phyloP scores from a whole-genome alignment of 2,888 invertebrate genomes.

The Tetragnatha montana region DNA sequence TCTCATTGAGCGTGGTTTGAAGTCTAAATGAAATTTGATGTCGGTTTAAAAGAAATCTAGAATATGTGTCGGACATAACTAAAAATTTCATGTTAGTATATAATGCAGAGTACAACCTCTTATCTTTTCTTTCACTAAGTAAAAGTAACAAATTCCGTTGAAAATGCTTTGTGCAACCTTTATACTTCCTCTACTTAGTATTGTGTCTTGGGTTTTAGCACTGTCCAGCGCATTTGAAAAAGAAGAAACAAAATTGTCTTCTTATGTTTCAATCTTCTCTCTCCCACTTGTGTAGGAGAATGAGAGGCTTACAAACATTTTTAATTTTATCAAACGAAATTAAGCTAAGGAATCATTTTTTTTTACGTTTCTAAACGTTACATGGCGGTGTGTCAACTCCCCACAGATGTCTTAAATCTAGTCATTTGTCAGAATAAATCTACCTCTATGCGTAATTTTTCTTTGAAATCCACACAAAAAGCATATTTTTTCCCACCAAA shows the following conservation, averaged over 20 bases:
- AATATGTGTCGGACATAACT: no score
- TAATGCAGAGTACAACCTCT: no score
- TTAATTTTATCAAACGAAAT: not conserved
- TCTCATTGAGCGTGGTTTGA: no score
- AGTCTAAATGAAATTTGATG: no score
- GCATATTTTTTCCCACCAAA: not conserved
- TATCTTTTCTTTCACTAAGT: no score
- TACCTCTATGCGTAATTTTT: not conserved
- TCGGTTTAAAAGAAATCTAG: no score
- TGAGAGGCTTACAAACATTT: not conserved
- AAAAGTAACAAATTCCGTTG: no score
- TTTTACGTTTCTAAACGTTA: not conserved
- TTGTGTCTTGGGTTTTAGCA: no score
- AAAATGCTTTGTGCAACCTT: no score
- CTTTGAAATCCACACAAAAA: not conserved
- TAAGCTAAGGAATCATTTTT: not conserved
- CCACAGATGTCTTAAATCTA: not conserved
- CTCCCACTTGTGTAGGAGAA: not conserved
- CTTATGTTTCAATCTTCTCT: not conserved
- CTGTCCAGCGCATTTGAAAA: not conserved
- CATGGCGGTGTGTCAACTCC: not conserved
- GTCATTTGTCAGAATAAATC: not conserved
- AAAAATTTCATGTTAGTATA: no score
- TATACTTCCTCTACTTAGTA: no score
- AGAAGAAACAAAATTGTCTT: not conserved